These are phyloP conservation scores for Anagrus nilaparvatae DNA, from an alignment of 1,140 invertebrate genomes.

Conservation along the genomic window DNA sequence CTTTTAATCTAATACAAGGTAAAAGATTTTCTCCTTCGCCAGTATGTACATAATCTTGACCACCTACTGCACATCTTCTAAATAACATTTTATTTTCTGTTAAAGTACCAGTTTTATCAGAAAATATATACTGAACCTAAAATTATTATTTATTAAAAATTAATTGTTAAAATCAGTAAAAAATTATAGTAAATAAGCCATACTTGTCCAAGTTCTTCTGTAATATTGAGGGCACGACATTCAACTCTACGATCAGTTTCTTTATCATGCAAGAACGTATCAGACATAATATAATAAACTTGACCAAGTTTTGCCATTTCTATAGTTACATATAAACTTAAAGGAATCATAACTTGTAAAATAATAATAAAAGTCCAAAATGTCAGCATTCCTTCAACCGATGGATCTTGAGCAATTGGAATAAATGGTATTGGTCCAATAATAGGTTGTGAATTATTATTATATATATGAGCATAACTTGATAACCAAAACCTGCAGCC, in stretches of 20 bases:
- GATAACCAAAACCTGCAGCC: slow-evolving; percentile 79
- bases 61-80: slow-evolving; percentile 76
- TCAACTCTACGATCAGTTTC: slow-evolving; percentile 78
- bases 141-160: slow-evolving; percentile 1
- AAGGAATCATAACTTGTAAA: slow-evolving; percentile 93
- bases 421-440: slow-evolving; percentile 52
- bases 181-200: slow-evolving; percentile 3
- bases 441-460: slow-evolving; percentile 3
- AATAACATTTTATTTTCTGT: slow-evolving; percentile 98
- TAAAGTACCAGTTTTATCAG: slow-evolving; percentile 94
- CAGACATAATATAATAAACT: slow-evolving; percentile 90
- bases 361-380: slow-evolving; percentile 96
- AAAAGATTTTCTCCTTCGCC: slow-evolving; percentile 51
- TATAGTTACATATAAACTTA: slow-evolving; percentile 93
- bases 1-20: slow-evolving; percentile 55
- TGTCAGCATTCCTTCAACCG: slow-evolving; percentile 74
- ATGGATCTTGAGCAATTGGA: slow-evolving; percentile 44
- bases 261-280: slow-evolving; percentile 75
- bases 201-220: slow-evolving; percentile 89
- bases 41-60: slow-evolving; percentile 79
- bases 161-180: neutral
- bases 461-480: slow-evolving; percentile 42
- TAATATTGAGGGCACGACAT: slow-evolving; percentile 92
- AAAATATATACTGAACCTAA: slow-evolving; percentile 89
- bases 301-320: slow-evolving; percentile 95